phyloP scores from a whole-genome alignment of 2,888 invertebrate genomes.

The Antheraea assamensis region DNA sequence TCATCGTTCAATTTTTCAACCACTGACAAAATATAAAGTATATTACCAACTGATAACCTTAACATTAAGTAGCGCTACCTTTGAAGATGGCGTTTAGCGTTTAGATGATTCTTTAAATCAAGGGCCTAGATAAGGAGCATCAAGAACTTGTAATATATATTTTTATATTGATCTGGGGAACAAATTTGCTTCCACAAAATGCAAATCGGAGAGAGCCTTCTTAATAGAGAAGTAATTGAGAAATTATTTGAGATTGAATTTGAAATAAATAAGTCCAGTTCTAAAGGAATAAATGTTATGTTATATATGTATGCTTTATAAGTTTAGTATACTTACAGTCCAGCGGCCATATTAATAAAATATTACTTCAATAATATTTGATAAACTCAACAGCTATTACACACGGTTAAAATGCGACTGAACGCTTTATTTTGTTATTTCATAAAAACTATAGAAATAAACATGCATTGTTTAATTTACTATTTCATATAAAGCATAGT shows the following conservation, averaged over 20 bases:
- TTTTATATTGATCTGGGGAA: no score
- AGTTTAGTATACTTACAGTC: conserved; percentile 49
- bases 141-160: no score
- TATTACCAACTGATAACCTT: no score
- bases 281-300: neutral
- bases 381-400: neutral
- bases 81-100: neutral
- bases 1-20: neutral
- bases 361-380: neutral
- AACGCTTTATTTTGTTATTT: neutral
- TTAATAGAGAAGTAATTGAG: no score
- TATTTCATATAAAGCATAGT: conserved; percentile 19
- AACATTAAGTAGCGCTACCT: neutral
- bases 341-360: conserved; percentile 35
- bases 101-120: neutral
- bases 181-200: no score
- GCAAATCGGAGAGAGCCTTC: no score
- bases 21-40: neutral
- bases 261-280: no score
- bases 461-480: conserved; percentile 30
- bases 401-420: neutral
- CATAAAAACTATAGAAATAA: conserved; percentile 22
- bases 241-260: no score
- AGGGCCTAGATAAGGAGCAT: no score
- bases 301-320: neutral